Base-by-base conservation (phyloP, 2,113 vertebrate species). In the Apodemus speciosus region DNA sequence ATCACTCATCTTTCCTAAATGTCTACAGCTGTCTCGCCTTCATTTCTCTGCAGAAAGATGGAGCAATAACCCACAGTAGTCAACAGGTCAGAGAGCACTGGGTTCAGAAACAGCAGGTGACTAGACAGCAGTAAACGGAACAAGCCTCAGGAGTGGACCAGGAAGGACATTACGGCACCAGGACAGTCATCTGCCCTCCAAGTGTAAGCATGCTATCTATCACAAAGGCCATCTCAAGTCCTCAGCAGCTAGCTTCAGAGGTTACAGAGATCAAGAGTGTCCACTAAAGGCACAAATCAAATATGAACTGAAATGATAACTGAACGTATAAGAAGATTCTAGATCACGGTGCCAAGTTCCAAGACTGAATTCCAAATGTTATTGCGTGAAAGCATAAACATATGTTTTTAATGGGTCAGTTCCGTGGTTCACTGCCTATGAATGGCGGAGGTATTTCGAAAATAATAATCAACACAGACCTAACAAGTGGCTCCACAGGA, bases 1-100 rank as follows among this genome's bases (percentile, higher is more conserved):
- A 92, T 95, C 92, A 90, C 92, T 93, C 90, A 95, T 84, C 75
- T 87, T 87, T 91, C 79, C 84, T 93, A 94, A 96, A 83, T 84
- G 95, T 80, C 80, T 95, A 72, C 88, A 95, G 89, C 73, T 96
- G 88, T 85, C 93, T 83, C 1, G 2, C 64, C 80, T 51, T 43
- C 60, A 94, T 85, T 83, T 84, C 66, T 72, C 75, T 84, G 40
- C 49, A 86, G 81, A 95, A 88, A 87, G 79, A 94, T 71, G 84
- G 56, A 77, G 75, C 73, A 88, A 69, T 2, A 73, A 40, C 38
- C 84, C 81, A 38, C 43, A 76, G 51, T 81, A 66, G 46, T 68
- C 91, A 35, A 89, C 83, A 92, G 56, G 72, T 71, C 75, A 83
- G 73, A 94, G 73, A 83, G 87, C 68, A 73, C 13, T 81, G 79